Evolutionary conservation across 2,113 vertebrate species (phyloP).

Genomic region (Varanus salvator): DNA sequence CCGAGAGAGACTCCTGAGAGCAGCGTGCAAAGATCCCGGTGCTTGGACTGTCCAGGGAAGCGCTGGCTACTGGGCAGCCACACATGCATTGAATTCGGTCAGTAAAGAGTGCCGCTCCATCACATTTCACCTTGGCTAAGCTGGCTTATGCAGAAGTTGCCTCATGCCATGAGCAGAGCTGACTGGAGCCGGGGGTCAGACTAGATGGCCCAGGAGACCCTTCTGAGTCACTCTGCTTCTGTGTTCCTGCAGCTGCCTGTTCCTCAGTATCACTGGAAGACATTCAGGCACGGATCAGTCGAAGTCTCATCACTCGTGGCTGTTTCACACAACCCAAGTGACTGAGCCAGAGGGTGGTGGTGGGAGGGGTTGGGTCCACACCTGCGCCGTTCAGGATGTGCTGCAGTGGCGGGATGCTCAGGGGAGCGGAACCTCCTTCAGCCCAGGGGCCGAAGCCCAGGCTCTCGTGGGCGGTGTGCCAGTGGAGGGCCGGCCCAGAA

Average conservation of each 20-base stretch:
- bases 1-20: background rate
- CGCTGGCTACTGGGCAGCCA: no score
- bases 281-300: background rate
- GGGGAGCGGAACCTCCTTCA: no score
- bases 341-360: background rate
- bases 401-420: background rate
- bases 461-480: no score
- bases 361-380: background rate
- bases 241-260: no score
- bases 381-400: background rate
- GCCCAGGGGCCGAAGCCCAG: no score
- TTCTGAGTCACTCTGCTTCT: no score
- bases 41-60: background rate
- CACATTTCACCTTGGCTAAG: conserved; percentile 23
- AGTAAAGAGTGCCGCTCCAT: background rate
- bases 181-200: no score
- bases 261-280: background rate
- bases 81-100: no score
- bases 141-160: conserved; percentile 13
- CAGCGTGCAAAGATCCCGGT: background rate
- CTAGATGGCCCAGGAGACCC: no score
- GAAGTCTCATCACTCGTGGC: background rate
- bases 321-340: background rate
- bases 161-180: background rate
- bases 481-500: no score